phyloP scores from a whole-genome alignment of 2,888 invertebrate species.

The Heliconius cydno region DNA sequence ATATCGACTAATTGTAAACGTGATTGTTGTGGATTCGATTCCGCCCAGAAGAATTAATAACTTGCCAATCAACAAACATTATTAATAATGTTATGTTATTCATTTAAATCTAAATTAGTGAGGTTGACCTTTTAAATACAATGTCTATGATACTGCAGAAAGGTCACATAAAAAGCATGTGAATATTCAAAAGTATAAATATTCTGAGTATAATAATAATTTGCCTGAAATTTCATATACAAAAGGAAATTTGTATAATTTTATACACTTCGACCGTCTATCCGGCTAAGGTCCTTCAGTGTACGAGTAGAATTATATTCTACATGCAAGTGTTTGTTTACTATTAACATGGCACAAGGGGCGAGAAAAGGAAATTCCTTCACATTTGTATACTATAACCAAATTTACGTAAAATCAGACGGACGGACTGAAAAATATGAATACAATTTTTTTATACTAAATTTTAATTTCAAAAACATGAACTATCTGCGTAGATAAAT shows the following conservation, averaged over 20 bases:
- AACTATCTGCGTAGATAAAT: too few species aligned
- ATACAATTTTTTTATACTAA: too few species aligned
- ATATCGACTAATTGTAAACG: too few species aligned
- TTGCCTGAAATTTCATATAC: constrained; percentile 2
- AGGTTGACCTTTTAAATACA: too few species aligned
- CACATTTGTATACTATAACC: background rate
- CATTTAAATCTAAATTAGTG: too few species aligned
- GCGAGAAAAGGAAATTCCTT: background rate
- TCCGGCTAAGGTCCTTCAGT: background rate
- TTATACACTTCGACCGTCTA: constrained; percentile 6
- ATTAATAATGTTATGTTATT: too few species aligned
- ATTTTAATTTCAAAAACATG: too few species aligned
- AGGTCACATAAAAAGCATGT: background rate
- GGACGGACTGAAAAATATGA: too few species aligned
- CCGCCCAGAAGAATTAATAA: too few species aligned
- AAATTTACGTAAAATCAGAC: background rate
- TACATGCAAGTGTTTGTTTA: constrained; percentile 7
- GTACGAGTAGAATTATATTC: background rate
- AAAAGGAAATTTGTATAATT: constrained; percentile 10
- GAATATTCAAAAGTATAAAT: background rate
- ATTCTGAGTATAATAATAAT: background rate
- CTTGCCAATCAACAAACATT: too few species aligned
- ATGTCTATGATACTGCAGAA: too few species aligned
- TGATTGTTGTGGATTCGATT: too few species aligned
- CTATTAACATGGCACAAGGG: constrained; percentile 6